phyloP scores from a whole-genome alignment of 2,113 vertebrate genomes.

The Athene noctua region DNA sequence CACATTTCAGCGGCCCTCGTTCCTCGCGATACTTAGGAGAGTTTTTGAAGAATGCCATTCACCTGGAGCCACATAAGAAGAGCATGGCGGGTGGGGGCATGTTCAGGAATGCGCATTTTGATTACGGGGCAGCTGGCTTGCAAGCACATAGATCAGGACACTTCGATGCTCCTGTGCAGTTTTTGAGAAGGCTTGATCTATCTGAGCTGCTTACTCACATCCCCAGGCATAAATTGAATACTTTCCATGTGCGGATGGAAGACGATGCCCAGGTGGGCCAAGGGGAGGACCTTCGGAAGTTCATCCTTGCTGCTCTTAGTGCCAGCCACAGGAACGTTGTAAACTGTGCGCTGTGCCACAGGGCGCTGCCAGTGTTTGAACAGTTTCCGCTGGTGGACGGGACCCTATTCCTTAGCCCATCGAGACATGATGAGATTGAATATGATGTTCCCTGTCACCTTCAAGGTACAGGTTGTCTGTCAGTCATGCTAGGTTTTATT shows the following conservation, averaged over 20 bases:
- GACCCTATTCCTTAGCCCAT: constrained; percentile 95
- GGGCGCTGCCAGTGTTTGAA: constrained; percentile 92
- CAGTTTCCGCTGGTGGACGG: constrained; percentile 98
- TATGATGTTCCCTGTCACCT: constrained; percentile 98
- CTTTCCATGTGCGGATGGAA: constrained; percentile 98
- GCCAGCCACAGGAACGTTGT: constrained; percentile 95
- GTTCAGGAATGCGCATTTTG: constrained; percentile 81
- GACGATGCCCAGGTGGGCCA: constrained; percentile 96
- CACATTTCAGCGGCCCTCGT: constrained; percentile 80
- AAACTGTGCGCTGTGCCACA: constrained; percentile 95
- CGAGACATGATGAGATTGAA: constrained; percentile 96
- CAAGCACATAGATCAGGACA: constrained; percentile 81
- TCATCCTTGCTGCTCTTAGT: constrained; percentile 95
- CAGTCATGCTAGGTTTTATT: constrained; percentile 55
- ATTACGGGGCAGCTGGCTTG: constrained; percentile 77
- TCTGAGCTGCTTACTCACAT: constrained; percentile 94
- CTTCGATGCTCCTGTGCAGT: constrained; percentile 87
- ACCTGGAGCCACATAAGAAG: constrained; percentile 90
- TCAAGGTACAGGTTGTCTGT: constrained; percentile 88
- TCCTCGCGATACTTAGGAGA: constrained; percentile 92
- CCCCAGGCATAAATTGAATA: constrained; percentile 96
- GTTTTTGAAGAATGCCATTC: constrained; percentile 93
- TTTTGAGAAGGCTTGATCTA: constrained; percentile 93
- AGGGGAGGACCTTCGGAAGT: constrained; percentile 97
- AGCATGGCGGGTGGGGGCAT: constrained; percentile 77